A percentile compares a stretch with the other conserved stretches of the same genome.
Conservation (phyloP, 2,797 vertebrate species). For the Enteromius fasciolatus region DNA sequence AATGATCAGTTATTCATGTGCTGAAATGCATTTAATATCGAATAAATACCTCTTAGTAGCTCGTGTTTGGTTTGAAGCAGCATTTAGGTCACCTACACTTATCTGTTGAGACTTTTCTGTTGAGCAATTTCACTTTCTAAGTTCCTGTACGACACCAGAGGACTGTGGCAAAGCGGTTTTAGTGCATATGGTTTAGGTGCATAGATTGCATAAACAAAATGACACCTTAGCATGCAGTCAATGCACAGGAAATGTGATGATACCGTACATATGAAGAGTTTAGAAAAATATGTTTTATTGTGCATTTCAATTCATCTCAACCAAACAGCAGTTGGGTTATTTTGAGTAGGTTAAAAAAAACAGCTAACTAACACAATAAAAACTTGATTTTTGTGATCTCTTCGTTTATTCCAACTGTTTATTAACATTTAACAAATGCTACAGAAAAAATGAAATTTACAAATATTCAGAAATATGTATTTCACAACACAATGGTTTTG, state of each 20-base stretch:
- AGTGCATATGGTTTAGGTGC: neutral
- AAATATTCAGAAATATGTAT: neutral
- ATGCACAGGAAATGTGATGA: neutral
- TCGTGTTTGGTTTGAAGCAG: neutral
- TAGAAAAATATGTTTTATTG: too few relatives aligned
- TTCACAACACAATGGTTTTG: neutral
- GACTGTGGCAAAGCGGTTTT: neutral
- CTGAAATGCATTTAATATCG: neutral
- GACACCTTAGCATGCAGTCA: neutral
- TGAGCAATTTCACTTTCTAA: conserved; percentile 8
- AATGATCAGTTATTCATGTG: neutral
- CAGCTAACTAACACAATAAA: too few relatives aligned
- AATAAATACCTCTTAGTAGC: neutral
- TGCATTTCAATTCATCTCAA: too few relatives aligned
- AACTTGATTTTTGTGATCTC: too few relatives aligned
- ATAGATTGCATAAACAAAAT: neutral
- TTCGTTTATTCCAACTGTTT: neutral
- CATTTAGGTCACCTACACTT: neutral
- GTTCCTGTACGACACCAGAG: conserved; percentile 16
- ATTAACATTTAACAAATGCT: conserved; percentile 11
- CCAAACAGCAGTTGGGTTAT: too few relatives aligned
- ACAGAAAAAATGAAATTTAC: neutral
- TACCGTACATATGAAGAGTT: neutral
- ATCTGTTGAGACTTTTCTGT: neutral
- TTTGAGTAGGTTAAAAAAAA: too few relatives aligned